Conservation (phyloP, 2,888 invertebrate genomes). For the Athetis lepigone region DNA sequence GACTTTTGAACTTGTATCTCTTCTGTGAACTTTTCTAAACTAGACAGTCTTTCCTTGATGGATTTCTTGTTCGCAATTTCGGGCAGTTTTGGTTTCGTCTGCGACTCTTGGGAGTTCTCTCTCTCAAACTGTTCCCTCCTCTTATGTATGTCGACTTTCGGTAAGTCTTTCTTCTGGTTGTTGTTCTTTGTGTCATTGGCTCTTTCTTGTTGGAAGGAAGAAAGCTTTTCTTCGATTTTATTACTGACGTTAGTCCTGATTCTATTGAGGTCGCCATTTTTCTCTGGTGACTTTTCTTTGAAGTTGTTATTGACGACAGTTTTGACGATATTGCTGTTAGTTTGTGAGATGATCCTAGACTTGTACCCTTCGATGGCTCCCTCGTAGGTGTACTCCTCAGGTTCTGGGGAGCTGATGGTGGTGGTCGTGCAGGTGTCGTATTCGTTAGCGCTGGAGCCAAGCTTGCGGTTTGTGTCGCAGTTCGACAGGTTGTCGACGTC, state of each 20-base stretch:
- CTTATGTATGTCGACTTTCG: constrained; percentile 96
- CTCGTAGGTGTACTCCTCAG: constrained; percentile 96
- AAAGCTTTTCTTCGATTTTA: constrained; percentile 92
- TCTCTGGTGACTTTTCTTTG: constrained; percentile 87
- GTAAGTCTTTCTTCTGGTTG: constrained; percentile 90
- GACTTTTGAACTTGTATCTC: constrained; percentile 87
- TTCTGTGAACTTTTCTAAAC: constrained; percentile 92
- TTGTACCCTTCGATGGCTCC: constrained; percentile 96
- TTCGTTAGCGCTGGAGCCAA: constrained; percentile 89
- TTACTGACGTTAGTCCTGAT: constrained; percentile 88
- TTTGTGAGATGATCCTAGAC: constrained; percentile 93
- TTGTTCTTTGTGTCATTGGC: constrained; percentile 85
- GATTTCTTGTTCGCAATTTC: constrained; percentile 92
- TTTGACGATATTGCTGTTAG: constrained; percentile 86
- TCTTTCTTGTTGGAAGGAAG: constrained; percentile 90
- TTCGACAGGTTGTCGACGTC: constrained; percentile 88
- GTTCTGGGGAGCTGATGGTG: constrained; percentile 92
- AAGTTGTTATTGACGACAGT: constrained; percentile 85
- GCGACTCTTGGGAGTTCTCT: constrained; percentile 90
- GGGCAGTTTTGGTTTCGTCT: constrained; percentile 89
- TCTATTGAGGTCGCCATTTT: constrained; percentile 85
- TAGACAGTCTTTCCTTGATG: constrained; percentile 93
- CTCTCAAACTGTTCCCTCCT: constrained; percentile 95
- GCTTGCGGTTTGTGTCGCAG: constrained; percentile 85
- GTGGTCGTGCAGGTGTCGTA: constrained; percentile 93